These are phyloP conservation scores for Cephus pulcher DNA, from an alignment of 2,888 invertebrate species.

Conservation along the genomic window DNA sequence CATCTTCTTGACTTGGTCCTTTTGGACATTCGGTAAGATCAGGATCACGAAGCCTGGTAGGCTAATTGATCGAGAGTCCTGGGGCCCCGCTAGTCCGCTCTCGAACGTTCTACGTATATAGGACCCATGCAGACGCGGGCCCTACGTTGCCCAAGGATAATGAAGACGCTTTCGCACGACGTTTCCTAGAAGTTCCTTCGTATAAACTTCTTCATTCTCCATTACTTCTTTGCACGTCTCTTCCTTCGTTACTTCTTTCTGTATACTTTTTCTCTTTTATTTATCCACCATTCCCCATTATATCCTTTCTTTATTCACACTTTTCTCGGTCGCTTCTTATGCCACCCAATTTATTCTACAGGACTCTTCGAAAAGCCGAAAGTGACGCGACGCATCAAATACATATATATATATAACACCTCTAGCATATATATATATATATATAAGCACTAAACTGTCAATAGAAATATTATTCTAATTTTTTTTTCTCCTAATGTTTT, in stretches of 20 bases:
- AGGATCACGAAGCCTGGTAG: constrained; percentile 41
- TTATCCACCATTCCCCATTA: not conserved
- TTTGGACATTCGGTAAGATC: constrained; percentile 31
- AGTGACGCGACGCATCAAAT: not conserved
- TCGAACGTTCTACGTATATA: constrained; percentile 13
- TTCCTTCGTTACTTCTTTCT: constrained; percentile 17
- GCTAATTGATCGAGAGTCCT: constrained; percentile 56
- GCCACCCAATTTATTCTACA: not conserved
- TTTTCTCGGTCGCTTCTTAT: not conserved
- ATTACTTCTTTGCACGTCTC: constrained; percentile 10
- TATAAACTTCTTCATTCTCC: not conserved
- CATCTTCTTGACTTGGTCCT: constrained; percentile 40
- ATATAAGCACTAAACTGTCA: not conserved
- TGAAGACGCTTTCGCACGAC: constrained; percentile 57
- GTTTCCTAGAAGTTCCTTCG: constrained; percentile 45
- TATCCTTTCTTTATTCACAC: not conserved
- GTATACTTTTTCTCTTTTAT: constrained; percentile 1
- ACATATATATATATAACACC: not conserved
- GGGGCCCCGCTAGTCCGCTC: constrained; percentile 1
- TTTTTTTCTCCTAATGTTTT: not conserved
- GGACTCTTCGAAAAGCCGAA: not conserved
- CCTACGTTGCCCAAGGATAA: constrained; percentile 42
- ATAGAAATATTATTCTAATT: not conserved
- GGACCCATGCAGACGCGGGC: constrained; percentile 18
- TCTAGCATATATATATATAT: not conserved